Evolutionary conservation across 2,888 invertebrate species (phyloP).

Genomic region (Augiades crinisus): DNA sequence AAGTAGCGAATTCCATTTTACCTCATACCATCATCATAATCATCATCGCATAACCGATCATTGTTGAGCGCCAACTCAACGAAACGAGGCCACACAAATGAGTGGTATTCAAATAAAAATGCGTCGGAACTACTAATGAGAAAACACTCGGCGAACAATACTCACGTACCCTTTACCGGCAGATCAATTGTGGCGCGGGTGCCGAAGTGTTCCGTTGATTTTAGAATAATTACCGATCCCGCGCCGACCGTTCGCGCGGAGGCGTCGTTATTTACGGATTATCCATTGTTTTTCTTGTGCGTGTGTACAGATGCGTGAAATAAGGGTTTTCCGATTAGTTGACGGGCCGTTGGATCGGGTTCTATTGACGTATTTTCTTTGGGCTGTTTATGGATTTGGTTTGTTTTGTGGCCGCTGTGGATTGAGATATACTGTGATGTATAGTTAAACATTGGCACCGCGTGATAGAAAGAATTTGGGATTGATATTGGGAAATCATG

Average conservation of each 20-base stretch:
- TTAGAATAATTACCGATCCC: constrained; percentile 36
- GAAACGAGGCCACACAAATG: too few relatives aligned
- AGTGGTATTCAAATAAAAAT: too few relatives aligned
- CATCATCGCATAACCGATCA: too few relatives aligned
- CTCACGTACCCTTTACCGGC: constrained; percentile 13
- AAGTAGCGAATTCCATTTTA: too few relatives aligned
- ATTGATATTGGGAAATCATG: too few relatives aligned
- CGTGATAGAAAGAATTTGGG: background rate
- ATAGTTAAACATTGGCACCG: constrained; percentile 35
- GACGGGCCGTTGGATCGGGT: background rate
- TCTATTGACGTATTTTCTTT: constrained; percentile 9
- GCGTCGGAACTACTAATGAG: constrained; percentile 7
- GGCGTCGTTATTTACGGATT: constrained; percentile 37
- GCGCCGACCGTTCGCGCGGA: background rate
- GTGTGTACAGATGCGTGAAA: constrained; percentile 19
- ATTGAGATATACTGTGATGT: too few relatives aligned
- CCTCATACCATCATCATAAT: too few relatives aligned
- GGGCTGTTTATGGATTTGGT: background rate
- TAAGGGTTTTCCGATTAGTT: constrained; percentile 10
- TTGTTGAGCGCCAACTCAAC: too few relatives aligned
- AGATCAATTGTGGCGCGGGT: constrained; percentile 22
- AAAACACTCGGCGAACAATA: constrained; percentile 13
- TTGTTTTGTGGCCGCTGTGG: too few relatives aligned
- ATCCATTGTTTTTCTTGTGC: constrained; percentile 27
- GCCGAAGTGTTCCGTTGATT: constrained; percentile 30